Base-by-base conservation (phyloP, 64 coral and sea anemone genomes). In the Catalaphyllia jardinei region DNA sequence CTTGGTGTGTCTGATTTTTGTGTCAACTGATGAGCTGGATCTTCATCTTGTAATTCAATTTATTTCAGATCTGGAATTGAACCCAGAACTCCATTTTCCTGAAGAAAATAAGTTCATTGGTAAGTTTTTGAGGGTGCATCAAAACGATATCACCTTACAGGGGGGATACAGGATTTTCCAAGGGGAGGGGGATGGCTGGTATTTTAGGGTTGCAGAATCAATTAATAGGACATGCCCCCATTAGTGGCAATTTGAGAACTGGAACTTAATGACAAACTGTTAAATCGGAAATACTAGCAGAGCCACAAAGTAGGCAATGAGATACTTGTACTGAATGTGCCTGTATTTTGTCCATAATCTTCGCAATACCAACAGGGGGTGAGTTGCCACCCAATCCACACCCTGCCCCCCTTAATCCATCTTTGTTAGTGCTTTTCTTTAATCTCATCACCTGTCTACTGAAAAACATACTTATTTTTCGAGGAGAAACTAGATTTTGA, bases 81-180 rank as follows among this genome's bases (percentile, higher is more conserved):
- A 89, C 60, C 73, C 86, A 39, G 94, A 96, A 13, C 94, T 96
- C 18, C 87, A 96, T 60, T 73, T 96, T 50, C 94, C 94, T 12
- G 74, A 30, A 67, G 87, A 96, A 62, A 96, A 96, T 60, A 79
- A 60, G 57, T 96, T 92, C 74, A 96, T 96, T 29, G 94, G 94
- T 96, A 72, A 62, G 94, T 85, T 10, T 27, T 38, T 65, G 8
- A 8, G 42, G 42, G 1, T 46, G 42, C 5, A 46, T 65, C 24
- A 65, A 65, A 65, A 18, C 1, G 24, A 65, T 18, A 65, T 22
- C 18, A 24, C 24, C 24, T 65, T 65, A 24, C 62, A 65, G 20
- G 14, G 60, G 16, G 18, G 18, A 19, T 24, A n/a, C 2, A 19
- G 62, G 24, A 65, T 24, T 65, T 22, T 18, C 6, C 17, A 24